These are phyloP conservation scores for Microplitis manilae DNA, from an alignment of 2,888 invertebrate genomes.

Conservation along the genomic window DNA sequence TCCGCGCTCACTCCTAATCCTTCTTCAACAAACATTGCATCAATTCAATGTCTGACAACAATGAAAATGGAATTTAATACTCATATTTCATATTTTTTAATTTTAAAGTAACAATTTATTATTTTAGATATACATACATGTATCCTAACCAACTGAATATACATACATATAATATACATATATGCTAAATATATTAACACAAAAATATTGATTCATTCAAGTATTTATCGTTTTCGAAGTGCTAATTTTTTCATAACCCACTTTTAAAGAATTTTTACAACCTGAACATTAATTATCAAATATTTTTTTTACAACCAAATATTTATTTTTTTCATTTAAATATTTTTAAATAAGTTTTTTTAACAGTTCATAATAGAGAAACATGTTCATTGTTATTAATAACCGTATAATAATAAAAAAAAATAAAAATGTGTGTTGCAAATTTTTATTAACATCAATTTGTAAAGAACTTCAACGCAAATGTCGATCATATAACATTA, in stretches of 20 bases:
- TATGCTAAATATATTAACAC: not conserved
- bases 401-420: no score
- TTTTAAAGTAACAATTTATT: not conserved
- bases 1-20: slow-evolving; percentile 17
- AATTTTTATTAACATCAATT: not conserved
- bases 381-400: no score
- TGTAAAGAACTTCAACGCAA: not conserved
- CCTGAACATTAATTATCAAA: not conserved
- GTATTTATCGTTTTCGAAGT: not conserved
- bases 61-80: slow-evolving; percentile 33
- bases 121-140: not conserved
- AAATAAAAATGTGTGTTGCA: not conserved
- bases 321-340: not conserved
- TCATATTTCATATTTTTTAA: slow-evolving; percentile 29
- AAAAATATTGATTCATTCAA: not conserved
- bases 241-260: slow-evolving; percentile 1
- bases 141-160: not conserved
- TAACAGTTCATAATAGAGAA: no score
- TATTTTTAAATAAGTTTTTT: not conserved
- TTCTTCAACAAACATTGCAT: slow-evolving; percentile 32
- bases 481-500: not conserved
- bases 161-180: not conserved
- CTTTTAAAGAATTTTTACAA: not conserved
- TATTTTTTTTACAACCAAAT: not conserved
- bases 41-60: slow-evolving; percentile 32